These are phyloP conservation scores for Zosterops borbonicus DNA, from an alignment of 2,113 vertebrate genomes.

Conservation along the genomic window DNA sequence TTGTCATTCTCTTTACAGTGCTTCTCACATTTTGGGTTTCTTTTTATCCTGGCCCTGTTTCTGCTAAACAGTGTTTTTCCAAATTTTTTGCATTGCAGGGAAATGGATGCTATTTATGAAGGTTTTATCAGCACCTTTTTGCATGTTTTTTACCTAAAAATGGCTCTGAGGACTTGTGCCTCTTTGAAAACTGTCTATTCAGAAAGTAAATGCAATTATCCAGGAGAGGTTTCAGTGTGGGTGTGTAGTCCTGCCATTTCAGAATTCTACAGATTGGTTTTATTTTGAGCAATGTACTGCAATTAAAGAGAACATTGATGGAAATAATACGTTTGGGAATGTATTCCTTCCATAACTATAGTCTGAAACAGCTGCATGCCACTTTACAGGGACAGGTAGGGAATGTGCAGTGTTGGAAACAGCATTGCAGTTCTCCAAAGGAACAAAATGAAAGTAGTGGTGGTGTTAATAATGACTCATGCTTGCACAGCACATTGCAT, in stretches of 20 bases:
- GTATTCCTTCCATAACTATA: background rate
- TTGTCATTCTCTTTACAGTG: background rate
- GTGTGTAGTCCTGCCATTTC: slow-evolving; percentile 44
- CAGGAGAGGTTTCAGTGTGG: slow-evolving; percentile 26
- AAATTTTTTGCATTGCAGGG: background rate
- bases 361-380: slow-evolving; percentile 42
- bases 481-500: slow-evolving; percentile 50
- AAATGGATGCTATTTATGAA: slow-evolving; percentile 15
- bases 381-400: slow-evolving; percentile 40
- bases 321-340: slow-evolving; percentile 40
- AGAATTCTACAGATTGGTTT: slow-evolving; percentile 51
- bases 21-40: background rate
- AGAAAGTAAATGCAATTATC: slow-evolving; percentile 52
- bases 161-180: slow-evolving; percentile 14
- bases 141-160: slow-evolving; percentile 26
- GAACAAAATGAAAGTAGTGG: slow-evolving; percentile 37
- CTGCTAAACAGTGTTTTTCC: background rate
- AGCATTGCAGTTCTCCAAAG: slow-evolving; percentile 16
- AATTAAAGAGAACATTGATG: slow-evolving; percentile 51
- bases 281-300: slow-evolving; percentile 50
- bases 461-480: slow-evolving; percentile 55
- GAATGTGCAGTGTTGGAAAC: slow-evolving; percentile 20
- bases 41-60: background rate
- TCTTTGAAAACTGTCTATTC: slow-evolving; percentile 26
- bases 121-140: slow-evolving; percentile 22